Conservation (phyloP, 2,797 vertebrate species). For the Monodelphis domestica region DNA sequence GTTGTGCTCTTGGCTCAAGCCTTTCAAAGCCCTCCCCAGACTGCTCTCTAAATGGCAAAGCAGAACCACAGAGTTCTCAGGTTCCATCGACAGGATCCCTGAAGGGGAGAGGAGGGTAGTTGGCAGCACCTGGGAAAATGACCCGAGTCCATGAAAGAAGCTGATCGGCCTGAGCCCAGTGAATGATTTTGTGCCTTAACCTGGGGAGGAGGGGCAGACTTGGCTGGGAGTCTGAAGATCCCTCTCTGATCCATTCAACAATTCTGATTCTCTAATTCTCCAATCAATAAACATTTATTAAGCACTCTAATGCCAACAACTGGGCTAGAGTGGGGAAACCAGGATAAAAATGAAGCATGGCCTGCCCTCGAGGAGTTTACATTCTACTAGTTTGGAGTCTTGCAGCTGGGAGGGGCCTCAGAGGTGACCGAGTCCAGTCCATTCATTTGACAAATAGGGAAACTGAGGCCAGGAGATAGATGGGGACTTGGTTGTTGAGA, state of each 20-base stretch:
- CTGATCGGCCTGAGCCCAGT: not conserved
- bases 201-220: not conserved
- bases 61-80: not conserved
- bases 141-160: not conserved
- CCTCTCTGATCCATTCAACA: not conserved
- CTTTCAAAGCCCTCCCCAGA: not conserved
- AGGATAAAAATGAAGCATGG: not conserved
- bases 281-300: not conserved
- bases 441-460: not conserved
- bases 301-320: not conserved
- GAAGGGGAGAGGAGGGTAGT: not conserved
- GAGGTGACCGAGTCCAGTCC: not conserved
- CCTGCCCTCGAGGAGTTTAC: not conserved
- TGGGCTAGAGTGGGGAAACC: not conserved
- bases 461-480: not conserved
- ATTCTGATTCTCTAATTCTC: not conserved
- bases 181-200: not conserved
- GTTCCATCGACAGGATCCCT: not conserved
- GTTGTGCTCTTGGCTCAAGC: not conserved
- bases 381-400: not conserved
- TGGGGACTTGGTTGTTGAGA: not conserved
- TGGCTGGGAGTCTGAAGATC: not conserved
- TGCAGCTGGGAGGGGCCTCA: not conserved
- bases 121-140: too few relatives aligned
- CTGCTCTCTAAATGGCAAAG: not conserved